Evolutionary conservation across 1,140 invertebrate genomes (phyloP), one percentile per base, ranked within the genome.

Genomic region (Drosophila repleta): DNA sequence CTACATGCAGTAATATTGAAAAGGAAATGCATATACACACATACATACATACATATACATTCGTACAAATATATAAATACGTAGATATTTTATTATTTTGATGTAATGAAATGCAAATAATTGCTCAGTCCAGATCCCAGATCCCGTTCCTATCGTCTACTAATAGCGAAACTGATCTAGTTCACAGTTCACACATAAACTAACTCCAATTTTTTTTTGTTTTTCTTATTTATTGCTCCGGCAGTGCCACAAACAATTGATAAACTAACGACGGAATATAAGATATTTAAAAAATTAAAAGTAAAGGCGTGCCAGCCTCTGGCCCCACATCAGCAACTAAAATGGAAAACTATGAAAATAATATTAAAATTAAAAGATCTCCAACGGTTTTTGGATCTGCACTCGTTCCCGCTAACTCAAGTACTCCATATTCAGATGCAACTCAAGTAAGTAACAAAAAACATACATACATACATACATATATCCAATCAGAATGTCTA

Each of bases 361-460:
- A 49, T 58, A 84, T 56, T 66, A 79, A 73, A 68, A 75, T 18
- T 64, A 73, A 81, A 69, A 82, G 83, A 87, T 85, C 77, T 88
- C 79, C 76, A 65, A 63, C 61, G 63, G 73, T 96, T 71, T 97
- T 98, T 92, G 97, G 96, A 76, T 97, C 96, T 41, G 95, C 96
- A 90, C 93, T 96, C 66, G 95, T 98, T 84, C 95, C 97, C 93
- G 96, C 97, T 92, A 96, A 97, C 92, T 98, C 97, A 11, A 93
- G 95, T 26, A 99, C 98, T 46, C 98, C 98, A 15, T 99, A 99
- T 93, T 97, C 97, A 68, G 98, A 99, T 94, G 97, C 97, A 41
- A 99, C 97, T 72, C 97, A 98, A 95, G 96, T 97, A 94, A 94
- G 94, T 92, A 43, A 17, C 3, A 41, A 41, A 4, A 41, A 41